Evolutionary conservation across 2,888 invertebrate species (phyloP).

Genomic region (Anarsia innoxiella): DNA sequence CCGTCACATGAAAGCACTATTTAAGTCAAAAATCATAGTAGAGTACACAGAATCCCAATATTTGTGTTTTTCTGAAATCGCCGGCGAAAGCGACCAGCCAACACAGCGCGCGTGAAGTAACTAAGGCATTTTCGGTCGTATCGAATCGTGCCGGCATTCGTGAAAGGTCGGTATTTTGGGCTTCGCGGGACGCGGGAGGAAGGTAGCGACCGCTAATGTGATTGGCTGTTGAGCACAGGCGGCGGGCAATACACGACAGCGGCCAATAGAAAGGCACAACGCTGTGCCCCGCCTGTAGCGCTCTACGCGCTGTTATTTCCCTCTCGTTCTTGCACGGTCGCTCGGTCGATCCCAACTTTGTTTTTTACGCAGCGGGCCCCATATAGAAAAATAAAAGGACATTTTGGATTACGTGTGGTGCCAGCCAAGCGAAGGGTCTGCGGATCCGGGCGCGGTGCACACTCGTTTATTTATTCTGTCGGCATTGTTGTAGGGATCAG

Average conservation of each 20-base stretch:
- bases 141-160: slow-evolving; percentile 70
- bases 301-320: slow-evolving; percentile 35
- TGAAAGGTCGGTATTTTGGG: slow-evolving; percentile 68
- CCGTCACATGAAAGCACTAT: slow-evolving; percentile 21
- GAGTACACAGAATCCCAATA: slow-evolving; percentile 22
- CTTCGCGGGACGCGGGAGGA: slow-evolving; percentile 57
- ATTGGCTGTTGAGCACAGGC: slow-evolving; percentile 52
- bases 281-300: slow-evolving; percentile 54
- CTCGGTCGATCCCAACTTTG: slow-evolving; percentile 52
- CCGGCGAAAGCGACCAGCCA: slow-evolving; percentile 58
- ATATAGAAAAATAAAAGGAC: slow-evolving; percentile 72
- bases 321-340: slow-evolving; percentile 45
- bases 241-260: slow-evolving; percentile 46
- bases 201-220: slow-evolving; percentile 27
- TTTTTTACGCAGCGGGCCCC: slow-evolving; percentile 57
- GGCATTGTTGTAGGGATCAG: slow-evolving; percentile 52
- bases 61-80: slow-evolving; percentile 39
- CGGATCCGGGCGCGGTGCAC: slow-evolving; percentile 53
- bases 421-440: slow-evolving; percentile 55
- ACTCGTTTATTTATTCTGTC: slow-evolving; percentile 62
- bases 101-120: slow-evolving; percentile 66
- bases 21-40: slow-evolving; percentile 20
- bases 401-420: slow-evolving; percentile 66
- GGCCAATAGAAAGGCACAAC: slow-evolving; percentile 47
- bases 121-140: slow-evolving; percentile 74